Percentiles rank a stretch among this genome's conserved stretches.
Conservation (phyloP, 2,888 invertebrate species). For the Lasioglossum vierecki region DNA sequence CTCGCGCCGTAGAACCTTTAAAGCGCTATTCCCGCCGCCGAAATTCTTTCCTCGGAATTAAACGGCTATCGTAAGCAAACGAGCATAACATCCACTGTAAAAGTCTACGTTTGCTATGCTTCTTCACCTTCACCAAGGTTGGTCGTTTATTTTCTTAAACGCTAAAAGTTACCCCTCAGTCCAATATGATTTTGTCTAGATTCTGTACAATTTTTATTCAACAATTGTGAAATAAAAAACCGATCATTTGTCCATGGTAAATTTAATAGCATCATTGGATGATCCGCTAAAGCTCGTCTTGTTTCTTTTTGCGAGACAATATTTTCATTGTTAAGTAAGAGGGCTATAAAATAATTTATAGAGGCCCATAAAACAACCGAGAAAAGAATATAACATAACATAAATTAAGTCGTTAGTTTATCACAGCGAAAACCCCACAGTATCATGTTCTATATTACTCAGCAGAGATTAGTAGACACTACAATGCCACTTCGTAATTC, state of each 20-base stretch:
- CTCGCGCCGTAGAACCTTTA: constrained; percentile 20
- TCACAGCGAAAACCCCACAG: neutral
- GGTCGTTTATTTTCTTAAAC: neutral
- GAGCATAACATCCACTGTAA: neutral
- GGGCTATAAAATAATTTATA: no score
- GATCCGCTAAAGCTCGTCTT: neutral
- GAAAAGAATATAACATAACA: no score
- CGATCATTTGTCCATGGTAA: neutral
- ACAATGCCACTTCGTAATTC: neutral
- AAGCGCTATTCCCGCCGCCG: neutral
- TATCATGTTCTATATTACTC: neutral
- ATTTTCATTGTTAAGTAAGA: no score
- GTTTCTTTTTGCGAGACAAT: neutral
- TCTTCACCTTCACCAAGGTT: neutral
- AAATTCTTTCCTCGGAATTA: constrained; percentile 21
- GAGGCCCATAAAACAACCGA: no score
- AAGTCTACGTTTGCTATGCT: neutral
- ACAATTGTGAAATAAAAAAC: neutral
- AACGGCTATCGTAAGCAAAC: constrained; percentile 29
- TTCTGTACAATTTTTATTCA: neutral
- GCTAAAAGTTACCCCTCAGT: neutral
- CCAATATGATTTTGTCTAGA: neutral
- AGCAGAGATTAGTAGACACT: neutral
- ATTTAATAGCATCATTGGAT: neutral
- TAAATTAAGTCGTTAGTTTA: neutral